A percentile compares a stretch with the other conserved stretches of the same genome.
These are phyloP conservation scores for Cantharis rufa DNA, from an alignment of 2,888 invertebrate genomes.

Conservation along the genomic window DNA sequence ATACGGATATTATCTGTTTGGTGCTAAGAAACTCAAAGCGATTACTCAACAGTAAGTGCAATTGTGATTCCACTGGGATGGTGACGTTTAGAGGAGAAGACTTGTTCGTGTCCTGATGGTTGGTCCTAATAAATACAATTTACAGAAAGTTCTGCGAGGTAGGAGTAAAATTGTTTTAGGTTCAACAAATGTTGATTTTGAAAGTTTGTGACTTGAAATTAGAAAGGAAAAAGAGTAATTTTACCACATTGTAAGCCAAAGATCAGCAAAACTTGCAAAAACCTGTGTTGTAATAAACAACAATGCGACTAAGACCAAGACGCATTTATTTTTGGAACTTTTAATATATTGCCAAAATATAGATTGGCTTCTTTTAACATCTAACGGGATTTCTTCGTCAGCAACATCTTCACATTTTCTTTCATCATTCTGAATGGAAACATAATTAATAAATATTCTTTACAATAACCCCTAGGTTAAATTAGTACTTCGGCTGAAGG, in stretches of 20 bases:
- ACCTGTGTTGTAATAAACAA: conserved; percentile 26
- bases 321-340: conserved; percentile 29
- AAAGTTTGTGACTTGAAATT: too few relatives aligned
- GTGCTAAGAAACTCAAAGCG: neutral
- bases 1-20: conserved; percentile 64
- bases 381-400: neutral
- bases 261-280: conserved; percentile 31
- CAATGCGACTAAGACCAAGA: conserved; percentile 17
- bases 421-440: neutral
- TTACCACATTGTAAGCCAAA: conserved; percentile 36
- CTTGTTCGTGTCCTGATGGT: neutral
- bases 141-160: neutral
- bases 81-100: neutral
- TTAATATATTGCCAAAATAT: conserved; percentile 29
- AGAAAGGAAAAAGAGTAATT: too few relatives aligned
- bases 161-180: too few relatives aligned
- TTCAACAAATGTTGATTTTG: too few relatives aligned
- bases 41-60: neutral
- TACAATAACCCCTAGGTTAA: too few relatives aligned
- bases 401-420: neutral
- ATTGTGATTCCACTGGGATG: neutral
- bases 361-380: neutral
- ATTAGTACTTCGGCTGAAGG: too few relatives aligned
- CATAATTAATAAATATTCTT: too few relatives aligned
- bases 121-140: neutral